These are phyloP conservation scores for Pituophis catenifer DNA, from an alignment of 2,113 vertebrate genomes.

Conservation along the genomic window DNA sequence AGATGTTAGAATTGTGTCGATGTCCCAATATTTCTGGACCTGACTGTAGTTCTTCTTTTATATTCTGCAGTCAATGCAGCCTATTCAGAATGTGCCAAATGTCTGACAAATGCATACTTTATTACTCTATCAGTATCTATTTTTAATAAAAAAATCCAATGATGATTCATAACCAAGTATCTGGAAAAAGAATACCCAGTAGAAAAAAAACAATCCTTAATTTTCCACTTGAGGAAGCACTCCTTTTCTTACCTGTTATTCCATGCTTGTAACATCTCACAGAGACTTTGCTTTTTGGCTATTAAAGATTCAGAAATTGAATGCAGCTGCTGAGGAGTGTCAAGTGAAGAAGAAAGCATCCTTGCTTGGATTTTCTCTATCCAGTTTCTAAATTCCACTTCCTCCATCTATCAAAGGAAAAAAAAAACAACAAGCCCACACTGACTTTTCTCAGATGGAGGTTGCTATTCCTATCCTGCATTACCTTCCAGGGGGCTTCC, in stretches of 20 bases:
- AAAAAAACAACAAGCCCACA: background rate
- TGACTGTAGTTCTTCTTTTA: background rate
- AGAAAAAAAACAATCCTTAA: background rate
- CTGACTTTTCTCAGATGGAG: background rate
- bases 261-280: constrained; percentile 94
- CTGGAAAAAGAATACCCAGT: background rate
- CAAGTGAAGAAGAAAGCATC: constrained; percentile 77
- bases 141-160: background rate
- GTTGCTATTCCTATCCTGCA: background rate
- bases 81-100: background rate
- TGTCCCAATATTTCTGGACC: too few relatives aligned
- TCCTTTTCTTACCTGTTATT: constrained; percentile 81
- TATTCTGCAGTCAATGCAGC: background rate
- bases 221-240: background rate
- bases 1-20: too few relatives aligned
- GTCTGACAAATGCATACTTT: background rate
- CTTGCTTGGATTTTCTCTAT: constrained; percentile 92
- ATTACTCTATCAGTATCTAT: background rate
- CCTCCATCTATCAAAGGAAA: constrained; percentile 85
- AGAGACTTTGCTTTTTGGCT: constrained; percentile 94
- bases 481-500: background rate
- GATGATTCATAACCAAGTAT: background rate
- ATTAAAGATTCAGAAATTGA: constrained; percentile 88
- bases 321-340: constrained; percentile 89
- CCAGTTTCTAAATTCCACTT: constrained; percentile 90